phyloP scores from a whole-genome alignment of 1,140 invertebrate species.

The Callitettix versicolor region DNA sequence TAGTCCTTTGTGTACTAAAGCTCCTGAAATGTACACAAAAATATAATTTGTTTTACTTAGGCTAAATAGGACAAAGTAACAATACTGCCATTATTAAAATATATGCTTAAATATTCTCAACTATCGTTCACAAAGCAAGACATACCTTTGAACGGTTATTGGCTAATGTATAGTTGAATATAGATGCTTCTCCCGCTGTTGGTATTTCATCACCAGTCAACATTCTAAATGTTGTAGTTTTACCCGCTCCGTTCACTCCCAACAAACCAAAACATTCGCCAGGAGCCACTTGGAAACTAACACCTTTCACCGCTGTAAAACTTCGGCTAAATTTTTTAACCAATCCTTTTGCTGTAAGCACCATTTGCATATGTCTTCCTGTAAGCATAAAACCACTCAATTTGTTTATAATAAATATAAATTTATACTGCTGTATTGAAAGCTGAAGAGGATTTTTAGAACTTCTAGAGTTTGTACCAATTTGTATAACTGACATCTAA shows the following conservation, averaged over 20 bases:
- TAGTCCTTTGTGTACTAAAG: too few relatives aligned
- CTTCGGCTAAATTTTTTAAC: conserved; percentile 19
- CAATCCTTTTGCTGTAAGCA: conserved; percentile 20
- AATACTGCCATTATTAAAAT: too few relatives aligned
- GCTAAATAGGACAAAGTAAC: too few relatives aligned
- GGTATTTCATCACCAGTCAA: conserved; percentile 51
- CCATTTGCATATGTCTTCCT: background rate
- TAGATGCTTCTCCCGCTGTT: conserved; percentile 18
- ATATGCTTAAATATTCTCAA: too few relatives aligned
- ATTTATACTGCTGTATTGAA: too few relatives aligned
- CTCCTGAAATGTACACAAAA: too few relatives aligned
- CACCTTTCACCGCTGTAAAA: conserved; percentile 51
- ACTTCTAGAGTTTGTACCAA: too few relatives aligned
- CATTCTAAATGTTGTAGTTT: conserved; percentile 83
- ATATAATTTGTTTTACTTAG: too few relatives aligned
- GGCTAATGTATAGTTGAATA: conserved; percentile 10
- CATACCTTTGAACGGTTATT: conserved; percentile 12
- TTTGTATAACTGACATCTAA: too few relatives aligned
- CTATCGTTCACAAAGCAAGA: too few relatives aligned
- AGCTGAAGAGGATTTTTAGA: too few relatives aligned
- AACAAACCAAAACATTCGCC: conserved; percentile 85
- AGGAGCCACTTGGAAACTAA: conserved; percentile 53
- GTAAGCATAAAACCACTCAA: background rate
- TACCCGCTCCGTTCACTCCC: conserved; percentile 77
- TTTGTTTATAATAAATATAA: too few relatives aligned